These are phyloP conservation scores for Sceloporus tristichus DNA, from an alignment of 2,113 vertebrate genomes.

Conservation along the genomic window DNA sequence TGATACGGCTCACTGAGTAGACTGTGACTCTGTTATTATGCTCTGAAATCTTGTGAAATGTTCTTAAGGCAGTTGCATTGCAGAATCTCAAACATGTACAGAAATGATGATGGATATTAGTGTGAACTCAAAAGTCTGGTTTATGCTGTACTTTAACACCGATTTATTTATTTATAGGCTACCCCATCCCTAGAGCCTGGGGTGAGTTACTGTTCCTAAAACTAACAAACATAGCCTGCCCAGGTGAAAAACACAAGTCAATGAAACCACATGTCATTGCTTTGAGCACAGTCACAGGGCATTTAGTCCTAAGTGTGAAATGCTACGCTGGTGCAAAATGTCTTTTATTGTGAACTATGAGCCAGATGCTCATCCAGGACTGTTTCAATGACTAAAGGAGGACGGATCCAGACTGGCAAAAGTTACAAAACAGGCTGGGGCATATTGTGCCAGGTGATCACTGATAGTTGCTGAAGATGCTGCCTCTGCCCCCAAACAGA, in stretches of 20 bases:
- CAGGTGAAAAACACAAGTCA: background rate
- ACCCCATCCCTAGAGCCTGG: conserved; percentile 26
- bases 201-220: conserved; percentile 24
- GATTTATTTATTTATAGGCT: conserved; percentile 33
- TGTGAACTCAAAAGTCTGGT: background rate
- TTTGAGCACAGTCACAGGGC: background rate
- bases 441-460: no score
- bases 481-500: no score
- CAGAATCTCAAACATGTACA: background rate
- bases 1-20: no score
- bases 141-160: conserved; percentile 14
- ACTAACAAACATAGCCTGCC: background rate
- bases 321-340: background rate
- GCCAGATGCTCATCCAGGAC: background rate
- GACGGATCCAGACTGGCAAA: no score
- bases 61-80: background rate
- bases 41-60: background rate
- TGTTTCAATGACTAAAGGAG: no score
- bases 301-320: background rate
- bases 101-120: background rate
- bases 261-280: background rate
- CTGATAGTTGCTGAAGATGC: no score
- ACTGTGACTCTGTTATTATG: background rate
- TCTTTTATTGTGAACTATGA: background rate
- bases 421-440: no score